A percentile compares a stretch with the other conserved stretches of the same genome.
Evolutionary conservation across 2,888 invertebrate genomes (phyloP).

Genomic region (Yponomeuta evonymella): DNA sequence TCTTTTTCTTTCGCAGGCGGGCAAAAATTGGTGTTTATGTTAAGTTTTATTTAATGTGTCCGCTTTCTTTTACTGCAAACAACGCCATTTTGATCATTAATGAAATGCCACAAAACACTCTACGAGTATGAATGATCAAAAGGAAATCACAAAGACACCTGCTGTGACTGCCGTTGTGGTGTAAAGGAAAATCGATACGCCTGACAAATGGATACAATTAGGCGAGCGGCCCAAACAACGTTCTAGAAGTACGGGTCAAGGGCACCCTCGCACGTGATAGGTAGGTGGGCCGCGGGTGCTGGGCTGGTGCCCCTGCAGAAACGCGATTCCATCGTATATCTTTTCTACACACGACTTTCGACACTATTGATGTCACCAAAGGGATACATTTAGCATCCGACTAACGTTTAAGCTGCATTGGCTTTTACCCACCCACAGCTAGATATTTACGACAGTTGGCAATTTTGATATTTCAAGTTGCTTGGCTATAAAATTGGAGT

Average conservation of each 20-base stretch:
- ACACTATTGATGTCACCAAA: conserved; percentile 2
- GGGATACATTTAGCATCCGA: neutral
- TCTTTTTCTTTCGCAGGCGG: too few species aligned
- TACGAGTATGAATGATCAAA: neutral
- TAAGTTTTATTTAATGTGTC: too few species aligned
- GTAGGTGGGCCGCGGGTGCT: conserved; percentile 23
- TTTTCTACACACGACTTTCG: neutral
- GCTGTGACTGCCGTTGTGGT: conserved; percentile 19
- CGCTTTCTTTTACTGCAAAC: too few species aligned
- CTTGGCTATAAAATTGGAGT: neutral
- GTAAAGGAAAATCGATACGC: conserved; percentile 24
- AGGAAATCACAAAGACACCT: conserved; percentile 18
- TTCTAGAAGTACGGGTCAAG: conserved; percentile 32
- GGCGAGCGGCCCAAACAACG: conserved; percentile 21
- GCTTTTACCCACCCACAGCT: neutral
- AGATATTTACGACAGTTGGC: neutral
- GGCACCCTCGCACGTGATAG: conserved; percentile 27
- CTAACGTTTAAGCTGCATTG: neutral
- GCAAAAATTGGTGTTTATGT: too few species aligned
- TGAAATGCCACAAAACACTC: neutral
- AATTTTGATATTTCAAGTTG: neutral
- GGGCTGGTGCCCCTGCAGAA: conserved; percentile 19
- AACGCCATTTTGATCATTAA: neutral
- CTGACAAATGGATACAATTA: conserved; percentile 26
- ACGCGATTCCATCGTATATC: conserved; percentile 5